phyloP scores from a whole-genome alignment of 2,113 vertebrate species.

The Brachypteracias leptosomus region DNA sequence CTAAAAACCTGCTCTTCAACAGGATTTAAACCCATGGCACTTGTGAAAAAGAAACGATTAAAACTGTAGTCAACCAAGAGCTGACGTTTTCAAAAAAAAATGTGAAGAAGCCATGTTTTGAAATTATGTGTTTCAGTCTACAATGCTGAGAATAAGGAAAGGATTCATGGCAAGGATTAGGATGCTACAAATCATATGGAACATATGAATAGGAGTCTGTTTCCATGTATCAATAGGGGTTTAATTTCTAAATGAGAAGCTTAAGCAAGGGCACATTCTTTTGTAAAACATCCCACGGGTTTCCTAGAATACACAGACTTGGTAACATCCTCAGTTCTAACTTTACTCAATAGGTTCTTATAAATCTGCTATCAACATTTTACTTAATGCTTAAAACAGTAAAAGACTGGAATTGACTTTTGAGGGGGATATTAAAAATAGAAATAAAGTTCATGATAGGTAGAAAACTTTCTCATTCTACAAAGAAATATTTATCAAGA shows the following conservation, averaged over 20 bases:
- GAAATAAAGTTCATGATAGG: background rate
- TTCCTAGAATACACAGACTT: conserved; percentile 11
- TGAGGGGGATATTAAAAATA: background rate
- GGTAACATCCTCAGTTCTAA: conserved; percentile 12
- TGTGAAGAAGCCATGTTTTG: conserved; percentile 18
- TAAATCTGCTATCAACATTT: background rate
- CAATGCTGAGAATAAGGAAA: conserved; percentile 55
- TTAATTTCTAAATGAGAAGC: conserved; percentile 65
- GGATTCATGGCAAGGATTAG: conserved; percentile 64
- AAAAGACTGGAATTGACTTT: background rate
- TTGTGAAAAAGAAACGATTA: background rate
- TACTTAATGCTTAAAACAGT: background rate
- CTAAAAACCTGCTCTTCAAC: background rate
- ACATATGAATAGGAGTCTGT: conserved; percentile 65
- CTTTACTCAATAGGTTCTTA: background rate
- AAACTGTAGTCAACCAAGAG: conserved; percentile 3
- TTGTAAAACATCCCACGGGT: conserved; percentile 24
- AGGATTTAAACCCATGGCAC: background rate
- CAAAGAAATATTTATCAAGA: background rate
- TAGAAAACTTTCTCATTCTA: background rate
- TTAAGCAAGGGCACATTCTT: conserved; percentile 65
- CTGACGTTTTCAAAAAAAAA: conserved; percentile 21
- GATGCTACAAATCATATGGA: conserved; percentile 66
- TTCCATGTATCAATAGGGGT: conserved; percentile 55
- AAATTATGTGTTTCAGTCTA: conserved; percentile 45